Base-by-base conservation (phyloP, 2,888 invertebrate species). In the Adelognathus sp. region DNA sequence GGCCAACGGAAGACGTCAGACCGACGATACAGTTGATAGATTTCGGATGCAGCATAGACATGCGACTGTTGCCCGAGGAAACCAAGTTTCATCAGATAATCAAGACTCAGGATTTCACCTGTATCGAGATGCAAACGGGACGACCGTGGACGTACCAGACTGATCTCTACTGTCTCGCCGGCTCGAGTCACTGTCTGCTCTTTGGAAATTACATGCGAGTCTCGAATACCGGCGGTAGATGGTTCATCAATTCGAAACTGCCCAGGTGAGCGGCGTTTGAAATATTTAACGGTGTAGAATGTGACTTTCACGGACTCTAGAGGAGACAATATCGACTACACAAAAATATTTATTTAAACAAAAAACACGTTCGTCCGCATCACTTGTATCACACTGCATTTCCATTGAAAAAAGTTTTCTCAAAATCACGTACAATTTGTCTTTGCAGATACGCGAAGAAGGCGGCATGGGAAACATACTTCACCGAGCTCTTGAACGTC, bases 121-220 rank as follows among this genome's bases (percentile, higher is more conserved):
- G 97, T 88, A 95, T 96, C 63, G 98, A 99, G 93, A 99, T 99
- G 98, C 94, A 94, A 83, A 97, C 97, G 86, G 94, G 95, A 50
- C 94, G 95, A 85, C 97, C 97, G 0, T 99, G 99, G 99, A 98
- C 96, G 39, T 98, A 96, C 91, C 98, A 98, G 92, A 96, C 97
- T 33, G 98, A 99, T 92, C 92, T 97, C 86, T 98, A 95, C 92
- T 98, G 98, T 82, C 92, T 98, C 79, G 97, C 97, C 60, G 97
- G 96, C 11, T 96, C 97, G 7, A 95, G 97, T 82, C 97, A 98
- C 91, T 96, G 97, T 60, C 92, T 98, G 83, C 92, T 98, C 14
- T 96, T 97, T 92, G 97, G 97, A 50, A 96, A 96, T 88, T 98
- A 98, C 91, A 98, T 98, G 96, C 95, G 96, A 86, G 94, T 96